Evolutionary conservation across 2,113 vertebrate species (phyloP).

Genomic region (Pogona vitticeps): DNA sequence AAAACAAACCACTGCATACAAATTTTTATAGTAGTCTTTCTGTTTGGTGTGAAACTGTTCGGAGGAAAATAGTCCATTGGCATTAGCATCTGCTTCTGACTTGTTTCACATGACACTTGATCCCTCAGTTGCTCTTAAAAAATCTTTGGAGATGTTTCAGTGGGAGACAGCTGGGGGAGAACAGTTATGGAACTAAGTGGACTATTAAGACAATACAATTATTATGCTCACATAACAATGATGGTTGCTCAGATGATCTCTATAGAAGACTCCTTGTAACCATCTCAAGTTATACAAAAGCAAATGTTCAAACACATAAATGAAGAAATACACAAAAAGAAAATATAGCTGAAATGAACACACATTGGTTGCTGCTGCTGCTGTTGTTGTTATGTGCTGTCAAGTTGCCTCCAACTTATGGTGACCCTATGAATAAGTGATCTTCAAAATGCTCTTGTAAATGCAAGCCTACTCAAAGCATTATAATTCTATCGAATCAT

Average conservation of each 20-base stretch:
- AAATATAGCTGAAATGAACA: not conserved
- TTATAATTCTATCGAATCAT: not conserved
- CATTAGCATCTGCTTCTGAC: not conserved
- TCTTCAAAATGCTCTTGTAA: too few species aligned
- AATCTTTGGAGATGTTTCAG: too few species aligned
- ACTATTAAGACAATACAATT: not conserved
- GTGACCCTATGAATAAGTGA: too few species aligned
- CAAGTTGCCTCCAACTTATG: too few species aligned
- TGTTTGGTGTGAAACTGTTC: too few species aligned
- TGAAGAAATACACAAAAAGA: not conserved
- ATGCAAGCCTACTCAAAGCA: not conserved
- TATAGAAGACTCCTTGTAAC: not conserved
- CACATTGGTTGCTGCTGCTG: too few species aligned
- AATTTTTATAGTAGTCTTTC: too few species aligned
- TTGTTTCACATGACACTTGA: not conserved
- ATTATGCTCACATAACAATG: not conserved
- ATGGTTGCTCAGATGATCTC: not conserved
- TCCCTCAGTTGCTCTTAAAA: not conserved
- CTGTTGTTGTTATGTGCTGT: too few species aligned
- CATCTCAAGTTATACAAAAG: not conserved
- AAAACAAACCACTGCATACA: too few species aligned
- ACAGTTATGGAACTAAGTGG: not conserved
- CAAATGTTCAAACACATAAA: not conserved
- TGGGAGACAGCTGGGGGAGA: not conserved
- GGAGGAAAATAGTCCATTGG: not conserved